Percentiles rank a stretch among this genome's conserved stretches.
phyloP scores from a whole-genome alignment of 2,888 invertebrate genomes.

The Blastobasis lacticolella region DNA sequence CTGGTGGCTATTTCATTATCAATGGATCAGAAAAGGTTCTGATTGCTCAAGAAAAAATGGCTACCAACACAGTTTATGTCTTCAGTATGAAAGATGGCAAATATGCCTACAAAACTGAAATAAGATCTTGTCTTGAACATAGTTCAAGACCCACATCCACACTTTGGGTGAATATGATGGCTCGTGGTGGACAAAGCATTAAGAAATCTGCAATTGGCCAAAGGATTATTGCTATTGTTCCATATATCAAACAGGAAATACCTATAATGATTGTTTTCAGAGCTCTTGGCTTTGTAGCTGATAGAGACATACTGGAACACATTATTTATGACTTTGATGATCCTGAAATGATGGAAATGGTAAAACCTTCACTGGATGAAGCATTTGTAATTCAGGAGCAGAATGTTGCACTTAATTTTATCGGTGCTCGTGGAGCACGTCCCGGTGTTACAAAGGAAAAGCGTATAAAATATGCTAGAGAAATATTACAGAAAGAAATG shows the following conservation, averaged over 20 bases:
- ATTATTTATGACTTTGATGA: slow-evolving; percentile 99
- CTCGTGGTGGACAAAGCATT: slow-evolving; percentile 97
- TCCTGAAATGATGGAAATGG: slow-evolving; percentile 99
- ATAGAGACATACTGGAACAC: slow-evolving; percentile 98
- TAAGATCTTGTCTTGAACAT: slow-evolving; percentile 82
- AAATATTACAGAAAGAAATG: slow-evolving; percentile 99
- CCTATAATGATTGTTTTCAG: slow-evolving; percentile 99
- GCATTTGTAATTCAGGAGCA: slow-evolving; percentile 99
- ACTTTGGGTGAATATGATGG: slow-evolving; percentile 99
- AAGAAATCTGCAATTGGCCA: slow-evolving; percentile 99
- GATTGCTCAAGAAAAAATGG: slow-evolving; percentile 99
- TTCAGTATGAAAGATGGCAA: slow-evolving; percentile 99
- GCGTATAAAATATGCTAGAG: slow-evolving; percentile 98
- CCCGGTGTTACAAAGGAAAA: slow-evolving; percentile 99
- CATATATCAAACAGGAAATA: slow-evolving; percentile 99
- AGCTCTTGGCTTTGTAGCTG: slow-evolving; percentile 99
- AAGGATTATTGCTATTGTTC: slow-evolving; percentile 96
- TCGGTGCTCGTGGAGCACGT: slow-evolving; percentile 96
- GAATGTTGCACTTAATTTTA: slow-evolving; percentile 98
- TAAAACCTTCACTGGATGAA: slow-evolving; percentile 98
- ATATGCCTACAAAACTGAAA: slow-evolving; percentile 98
- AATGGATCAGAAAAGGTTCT: slow-evolving; percentile 99
- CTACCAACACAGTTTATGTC: slow-evolving; percentile 99
- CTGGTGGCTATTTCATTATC: slow-evolving; percentile 99
- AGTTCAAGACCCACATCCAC: slow-evolving; percentile 97